Base-by-base conservation (phyloP, 2,113 vertebrate species). In the Eulemur rufifrons region DNA sequence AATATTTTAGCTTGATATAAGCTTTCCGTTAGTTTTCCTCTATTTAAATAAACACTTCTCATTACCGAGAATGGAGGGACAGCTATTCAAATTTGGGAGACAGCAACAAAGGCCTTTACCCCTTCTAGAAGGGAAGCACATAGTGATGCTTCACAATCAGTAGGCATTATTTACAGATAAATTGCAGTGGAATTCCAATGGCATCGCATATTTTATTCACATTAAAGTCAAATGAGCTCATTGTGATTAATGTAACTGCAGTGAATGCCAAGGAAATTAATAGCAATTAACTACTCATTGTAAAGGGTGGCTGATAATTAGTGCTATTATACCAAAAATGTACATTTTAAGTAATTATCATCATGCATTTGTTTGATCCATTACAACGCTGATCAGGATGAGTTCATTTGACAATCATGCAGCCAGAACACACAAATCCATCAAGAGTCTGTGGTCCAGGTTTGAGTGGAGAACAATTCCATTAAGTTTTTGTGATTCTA, bases 231-330 rank as follows among this genome's bases (percentile, higher is more conserved):
- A 98, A 98, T 97, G 97, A 98, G 68, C 69, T 98, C 96, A 98
- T 98, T 86, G 20, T 98, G 98, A 98, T 98, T 98, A 98, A 98
- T 97, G 86, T 85, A 97, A 96, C 93, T 95, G 84, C 42, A 97
- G 73, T 95, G 96, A 98, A 98, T 97, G 84, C 93, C 96, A 96
- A 95, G 98, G 91, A 98, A 98, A 98, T 98, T 98, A 98, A 97
- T 98, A 97, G 89, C 8, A 29, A 98, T 98, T 98, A 98, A 93
- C 97, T 96, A 95, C 95, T 98, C 96, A 97, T 95, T 97, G 97
- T 97, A 98, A 97, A 98, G 96, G 71, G 94, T 93, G 97, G 95
- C 97, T 98, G 95, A 97, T 98, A 99, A 98, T 98, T 98, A 98
- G 86, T 97, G 94, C 95, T 98, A 97, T 98, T 98, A 98, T 80